These are phyloP conservation scores for Semnornis frantzii DNA, from an alignment of 2,113 vertebrate genomes.

Conservation along the genomic window DNA sequence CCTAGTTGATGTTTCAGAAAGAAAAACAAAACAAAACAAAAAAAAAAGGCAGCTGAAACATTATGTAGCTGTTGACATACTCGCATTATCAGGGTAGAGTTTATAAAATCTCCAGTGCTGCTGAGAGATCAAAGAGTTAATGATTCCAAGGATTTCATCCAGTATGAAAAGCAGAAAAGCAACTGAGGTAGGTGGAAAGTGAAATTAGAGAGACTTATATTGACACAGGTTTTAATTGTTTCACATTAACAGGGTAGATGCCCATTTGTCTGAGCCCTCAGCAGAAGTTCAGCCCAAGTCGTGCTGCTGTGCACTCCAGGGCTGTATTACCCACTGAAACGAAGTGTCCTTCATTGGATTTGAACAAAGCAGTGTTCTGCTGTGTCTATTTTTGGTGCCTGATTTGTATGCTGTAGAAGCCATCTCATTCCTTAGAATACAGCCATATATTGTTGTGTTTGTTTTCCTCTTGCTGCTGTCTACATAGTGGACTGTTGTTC, in stretches of 20 bases:
- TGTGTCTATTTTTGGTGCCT: background rate
- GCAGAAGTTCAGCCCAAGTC: background rate
- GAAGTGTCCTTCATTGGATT: background rate
- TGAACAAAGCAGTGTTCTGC: background rate
- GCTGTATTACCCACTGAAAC: background rate
- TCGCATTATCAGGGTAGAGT: background rate
- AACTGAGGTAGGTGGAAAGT: background rate
- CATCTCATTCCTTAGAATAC: conserved; percentile 5
- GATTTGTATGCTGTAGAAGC: background rate
- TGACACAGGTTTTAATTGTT: background rate
- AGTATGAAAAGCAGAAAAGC: background rate
- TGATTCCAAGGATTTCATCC: background rate
- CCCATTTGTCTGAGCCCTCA: background rate
- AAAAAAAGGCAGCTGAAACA: background rate
- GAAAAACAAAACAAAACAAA: no score
- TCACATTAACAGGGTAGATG: background rate
- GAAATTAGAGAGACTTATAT: background rate
- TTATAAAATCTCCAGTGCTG: background rate
- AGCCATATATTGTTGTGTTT: background rate
- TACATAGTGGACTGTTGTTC: background rate
- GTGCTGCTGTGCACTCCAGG: background rate
- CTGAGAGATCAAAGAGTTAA: background rate
- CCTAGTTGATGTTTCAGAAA: background rate
- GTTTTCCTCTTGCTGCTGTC: conserved; percentile 1
- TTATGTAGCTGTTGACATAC: background rate